Conservation (phyloP, 2,797 vertebrate species). For the Heterohyrax brucei region DNA sequence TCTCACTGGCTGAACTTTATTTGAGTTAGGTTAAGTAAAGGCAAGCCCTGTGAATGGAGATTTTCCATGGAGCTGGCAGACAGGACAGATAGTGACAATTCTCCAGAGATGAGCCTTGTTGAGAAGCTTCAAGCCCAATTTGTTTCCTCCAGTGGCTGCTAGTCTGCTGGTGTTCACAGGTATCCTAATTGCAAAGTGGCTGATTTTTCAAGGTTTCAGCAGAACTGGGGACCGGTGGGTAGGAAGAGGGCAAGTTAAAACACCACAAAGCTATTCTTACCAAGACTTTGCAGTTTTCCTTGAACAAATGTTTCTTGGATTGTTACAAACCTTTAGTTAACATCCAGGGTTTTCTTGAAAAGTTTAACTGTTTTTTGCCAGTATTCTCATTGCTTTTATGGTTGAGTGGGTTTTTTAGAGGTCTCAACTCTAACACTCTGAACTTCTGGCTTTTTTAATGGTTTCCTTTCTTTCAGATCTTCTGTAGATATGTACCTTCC, state of each 20-base stretch:
- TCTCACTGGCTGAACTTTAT: not conserved
- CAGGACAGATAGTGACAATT: not conserved
- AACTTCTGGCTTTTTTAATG: not conserved
- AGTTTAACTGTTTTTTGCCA: not conserved
- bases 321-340: not conserved
- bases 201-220: not conserved
- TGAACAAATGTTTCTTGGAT: conserved; percentile 10
- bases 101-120: not conserved
- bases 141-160: not conserved
- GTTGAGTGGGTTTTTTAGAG: not conserved
- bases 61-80: conserved; percentile 12
- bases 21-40: conserved; percentile 1
- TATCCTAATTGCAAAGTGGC: not conserved
- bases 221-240: not conserved
- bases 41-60: not conserved
- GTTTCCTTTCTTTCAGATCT: not conserved
- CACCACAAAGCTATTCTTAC: not conserved
- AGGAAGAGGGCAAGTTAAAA: not conserved
- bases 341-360: conserved; percentile 3
- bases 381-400: not conserved
- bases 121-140: not conserved
- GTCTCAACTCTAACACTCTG: not conserved
- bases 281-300: not conserved
- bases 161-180: not conserved
- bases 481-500: not conserved